These are phyloP conservation scores for Phocides pigmalion DNA, from an alignment of 1,140 invertebrate species.

Conservation along the genomic window DNA sequence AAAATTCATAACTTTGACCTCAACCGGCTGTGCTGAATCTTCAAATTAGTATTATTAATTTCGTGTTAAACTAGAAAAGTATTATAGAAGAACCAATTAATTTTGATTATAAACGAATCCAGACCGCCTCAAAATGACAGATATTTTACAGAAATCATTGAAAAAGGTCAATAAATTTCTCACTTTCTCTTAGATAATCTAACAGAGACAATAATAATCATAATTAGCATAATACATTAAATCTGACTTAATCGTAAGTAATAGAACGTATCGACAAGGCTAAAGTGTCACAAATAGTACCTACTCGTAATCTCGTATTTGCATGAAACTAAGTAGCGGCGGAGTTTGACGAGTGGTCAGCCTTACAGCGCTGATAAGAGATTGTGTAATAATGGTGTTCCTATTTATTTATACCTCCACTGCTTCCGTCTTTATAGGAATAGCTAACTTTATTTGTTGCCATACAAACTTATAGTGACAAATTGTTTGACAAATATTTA, in stretches of 20 bases:
- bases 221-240: not conserved
- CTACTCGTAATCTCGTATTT: constrained; percentile 4
- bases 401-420: not conserved
- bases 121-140: too few species aligned
- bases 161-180: too few species aligned
- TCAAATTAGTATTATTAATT: too few species aligned
- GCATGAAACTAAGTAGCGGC: constrained; percentile 12
- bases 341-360: constrained; percentile 11
- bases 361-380: constrained; percentile 13
- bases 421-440: constrained; percentile 4
- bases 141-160: too few species aligned
- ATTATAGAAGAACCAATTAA: too few species aligned
- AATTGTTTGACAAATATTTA: too few species aligned
- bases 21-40: too few species aligned
- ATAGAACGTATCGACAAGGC: constrained; percentile 5
- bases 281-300: constrained; percentile 4
- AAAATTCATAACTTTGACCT: too few species aligned
- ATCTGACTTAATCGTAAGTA: constrained; percentile 5
- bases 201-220: constrained; percentile 5
- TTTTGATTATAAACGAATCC: too few species aligned
- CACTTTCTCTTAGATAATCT: constrained; percentile 8
- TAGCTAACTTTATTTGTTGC: too few species aligned
- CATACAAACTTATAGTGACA: too few species aligned
- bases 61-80: not conserved
- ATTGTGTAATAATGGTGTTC: constrained; percentile 23